phyloP scores from a whole-genome alignment of 2,888 invertebrate species.

The Choreutis nemorana region DNA sequence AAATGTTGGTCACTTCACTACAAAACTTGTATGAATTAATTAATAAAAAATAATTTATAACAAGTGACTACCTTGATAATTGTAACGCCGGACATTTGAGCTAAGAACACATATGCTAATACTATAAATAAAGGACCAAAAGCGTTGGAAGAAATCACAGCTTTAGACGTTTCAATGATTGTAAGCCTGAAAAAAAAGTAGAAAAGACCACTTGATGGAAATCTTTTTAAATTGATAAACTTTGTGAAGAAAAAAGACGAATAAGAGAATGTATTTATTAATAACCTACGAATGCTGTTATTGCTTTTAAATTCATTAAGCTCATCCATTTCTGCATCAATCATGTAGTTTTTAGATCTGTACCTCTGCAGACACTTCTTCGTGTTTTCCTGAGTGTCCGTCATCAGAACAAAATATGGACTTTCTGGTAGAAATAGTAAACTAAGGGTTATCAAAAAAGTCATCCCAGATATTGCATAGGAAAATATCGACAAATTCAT shows the following conservation, averaged over 20 bases:
- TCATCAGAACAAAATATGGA: constrained; percentile 30
- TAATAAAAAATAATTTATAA: too few species aligned
- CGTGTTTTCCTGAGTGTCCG: constrained; percentile 14
- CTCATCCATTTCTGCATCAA: constrained; percentile 25
- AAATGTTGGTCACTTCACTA: too few species aligned
- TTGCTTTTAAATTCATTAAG: constrained; percentile 27
- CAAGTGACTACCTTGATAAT: constrained; percentile 21
- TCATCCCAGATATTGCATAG: constrained; percentile 20
- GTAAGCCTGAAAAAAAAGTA: constrained; percentile 19
- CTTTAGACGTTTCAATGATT: constrained; percentile 14
- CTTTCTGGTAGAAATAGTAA: constrained; percentile 31
- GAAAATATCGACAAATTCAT: too few species aligned
- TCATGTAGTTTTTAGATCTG: constrained; percentile 20
- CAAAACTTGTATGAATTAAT: too few species aligned
- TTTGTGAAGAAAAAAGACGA: too few species aligned
- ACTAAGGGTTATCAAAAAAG: too few species aligned
- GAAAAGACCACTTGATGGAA: constrained; percentile 2
- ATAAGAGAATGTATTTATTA: too few species aligned
- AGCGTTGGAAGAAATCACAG: constrained; percentile 17
- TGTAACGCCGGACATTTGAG: constrained; percentile 24
- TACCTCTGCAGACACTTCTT: constrained; percentile 19
- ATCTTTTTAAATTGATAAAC: too few species aligned
- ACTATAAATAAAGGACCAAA: constrained; percentile 29
- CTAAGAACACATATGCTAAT: constrained; percentile 19
- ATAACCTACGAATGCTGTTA: constrained; percentile 35